Evolutionary conservation across 2,113 vertebrate genomes (phyloP).

Genomic region (Xyrauchen texanus): DNA sequence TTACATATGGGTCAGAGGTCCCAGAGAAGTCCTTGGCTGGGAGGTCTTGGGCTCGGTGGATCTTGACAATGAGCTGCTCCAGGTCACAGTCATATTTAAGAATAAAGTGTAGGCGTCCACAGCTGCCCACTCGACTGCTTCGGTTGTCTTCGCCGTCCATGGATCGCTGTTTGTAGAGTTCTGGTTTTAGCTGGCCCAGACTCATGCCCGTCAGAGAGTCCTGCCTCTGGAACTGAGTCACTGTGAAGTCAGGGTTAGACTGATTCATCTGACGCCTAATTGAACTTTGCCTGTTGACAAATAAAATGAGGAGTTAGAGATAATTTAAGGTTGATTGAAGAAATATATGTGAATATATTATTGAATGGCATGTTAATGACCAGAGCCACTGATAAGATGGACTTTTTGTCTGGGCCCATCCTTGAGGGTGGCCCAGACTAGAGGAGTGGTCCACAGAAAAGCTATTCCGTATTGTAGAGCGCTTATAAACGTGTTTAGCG

Average conservation of each 20-base stretch:
- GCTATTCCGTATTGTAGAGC: too few species aligned
- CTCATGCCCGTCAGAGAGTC: constrained; percentile 91
- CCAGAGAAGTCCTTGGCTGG: constrained; percentile 98
- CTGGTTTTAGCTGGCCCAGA: constrained; percentile 90
- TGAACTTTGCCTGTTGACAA: constrained; percentile 83
- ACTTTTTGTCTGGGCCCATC: too few species aligned
- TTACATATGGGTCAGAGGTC: constrained; percentile 97
- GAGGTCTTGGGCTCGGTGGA: constrained; percentile 93
- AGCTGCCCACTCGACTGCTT: constrained; percentile 79
- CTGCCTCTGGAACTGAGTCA: constrained; percentile 96
- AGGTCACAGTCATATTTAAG: constrained; percentile 95
- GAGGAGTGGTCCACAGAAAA: too few species aligned
- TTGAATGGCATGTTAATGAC: too few species aligned
- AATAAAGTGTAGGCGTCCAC: constrained; percentile 91
- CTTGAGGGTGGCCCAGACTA: too few species aligned
- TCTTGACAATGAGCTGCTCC: constrained; percentile 98
- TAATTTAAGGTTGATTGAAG: too few species aligned
- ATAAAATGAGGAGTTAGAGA: background rate
- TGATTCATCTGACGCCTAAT: constrained; percentile 93
- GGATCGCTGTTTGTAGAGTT: constrained; percentile 95
- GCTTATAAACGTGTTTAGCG: too few species aligned
- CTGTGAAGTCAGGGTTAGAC: constrained; percentile 96
- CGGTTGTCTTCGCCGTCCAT: constrained; percentile 85
- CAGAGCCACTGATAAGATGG: too few species aligned
- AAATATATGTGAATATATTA: too few species aligned